A percentile compares a stretch with the other conserved stretches of the same genome.
Conservation (phyloP, 2,113 vertebrate genomes). For the Trematocara nigrifrons region DNA sequence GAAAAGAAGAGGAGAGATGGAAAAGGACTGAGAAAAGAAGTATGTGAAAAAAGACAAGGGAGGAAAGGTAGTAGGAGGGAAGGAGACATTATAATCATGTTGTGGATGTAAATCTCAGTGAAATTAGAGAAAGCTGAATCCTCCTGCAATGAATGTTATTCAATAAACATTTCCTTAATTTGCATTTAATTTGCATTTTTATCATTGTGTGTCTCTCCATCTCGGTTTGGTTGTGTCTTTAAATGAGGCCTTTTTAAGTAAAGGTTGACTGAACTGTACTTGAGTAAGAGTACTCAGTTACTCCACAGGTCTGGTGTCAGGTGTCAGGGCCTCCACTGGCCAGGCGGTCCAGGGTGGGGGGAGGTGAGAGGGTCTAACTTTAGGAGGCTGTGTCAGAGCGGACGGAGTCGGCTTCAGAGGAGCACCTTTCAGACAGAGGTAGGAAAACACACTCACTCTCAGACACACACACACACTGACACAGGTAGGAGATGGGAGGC, state of each 20-base stretch:
- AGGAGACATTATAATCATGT: neutral
- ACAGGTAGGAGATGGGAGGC: neutral
- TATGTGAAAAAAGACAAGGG: neutral
- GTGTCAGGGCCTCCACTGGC: neutral
- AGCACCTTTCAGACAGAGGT: constrained; percentile 4
- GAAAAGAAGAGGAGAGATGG: neutral
- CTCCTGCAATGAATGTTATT: neutral
- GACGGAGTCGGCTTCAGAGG: neutral
- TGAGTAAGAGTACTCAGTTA: constrained; percentile 12
- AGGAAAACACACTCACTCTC: constrained; percentile 4
- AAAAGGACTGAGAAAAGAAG: neutral
- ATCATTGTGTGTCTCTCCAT: neutral
- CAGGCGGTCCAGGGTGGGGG: neutral
- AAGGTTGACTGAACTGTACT: neutral
- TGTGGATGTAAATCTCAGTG: neutral
- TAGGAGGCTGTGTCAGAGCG: constrained; percentile 9
- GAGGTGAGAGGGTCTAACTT: constrained; percentile 19
- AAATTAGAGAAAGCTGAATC: neutral
- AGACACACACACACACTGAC: neutral
- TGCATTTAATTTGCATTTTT: neutral
- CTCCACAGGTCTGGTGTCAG: constrained; percentile 4
- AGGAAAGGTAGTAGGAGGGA: neutral
- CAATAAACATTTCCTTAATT: neutral
- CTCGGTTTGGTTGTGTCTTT: neutral
- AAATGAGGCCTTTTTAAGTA: neutral